Percentiles rank a stretch among this genome's conserved stretches.
phyloP scores from a whole-genome alignment of 2,888 invertebrate species.

The Linnaemya vulpina region DNA sequence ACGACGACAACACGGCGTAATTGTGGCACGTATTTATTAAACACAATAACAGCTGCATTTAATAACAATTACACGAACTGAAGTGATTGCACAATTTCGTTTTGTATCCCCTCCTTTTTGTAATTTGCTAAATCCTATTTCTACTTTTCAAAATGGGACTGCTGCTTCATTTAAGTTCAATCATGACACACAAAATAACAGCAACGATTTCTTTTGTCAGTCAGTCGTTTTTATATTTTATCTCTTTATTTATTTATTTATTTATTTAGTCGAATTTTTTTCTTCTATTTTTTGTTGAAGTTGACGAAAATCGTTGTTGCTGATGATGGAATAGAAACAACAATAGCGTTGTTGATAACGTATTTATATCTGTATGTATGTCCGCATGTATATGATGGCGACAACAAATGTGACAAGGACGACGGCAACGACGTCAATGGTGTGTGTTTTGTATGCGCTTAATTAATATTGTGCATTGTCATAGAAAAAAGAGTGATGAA shows the following conservation, averaged over 20 bases:
- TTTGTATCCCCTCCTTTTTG: not conserved
- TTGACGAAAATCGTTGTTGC: constrained; percentile 39
- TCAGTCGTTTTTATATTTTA: constrained; percentile 3
- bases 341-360: constrained; percentile 24
- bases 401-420: constrained; percentile 39
- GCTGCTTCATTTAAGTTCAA: constrained; percentile 42
- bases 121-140: constrained; percentile 15
- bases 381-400: constrained; percentile 18
- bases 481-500: constrained; percentile 56
- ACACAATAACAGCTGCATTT: constrained; percentile 72
- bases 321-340: constrained; percentile 37
- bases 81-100: constrained; percentile 49
- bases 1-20: constrained; percentile 74
- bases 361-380: not conserved
- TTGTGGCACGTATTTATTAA: constrained; percentile 75
- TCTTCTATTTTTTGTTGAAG: not conserved
- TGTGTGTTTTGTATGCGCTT: constrained; percentile 54
- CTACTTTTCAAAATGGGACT: constrained; percentile 56
- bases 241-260: not conserved
- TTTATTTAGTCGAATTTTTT: constrained; percentile 2
- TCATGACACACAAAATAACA: constrained; percentile 38
- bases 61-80: constrained; percentile 59
- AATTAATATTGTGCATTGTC: constrained; percentile 67
- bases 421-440: constrained; percentile 11
- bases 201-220: constrained; percentile 16